phyloP scores from a whole-genome alignment of 2,797 vertebrate genomes.

The Mormyrops attenuatus region DNA sequence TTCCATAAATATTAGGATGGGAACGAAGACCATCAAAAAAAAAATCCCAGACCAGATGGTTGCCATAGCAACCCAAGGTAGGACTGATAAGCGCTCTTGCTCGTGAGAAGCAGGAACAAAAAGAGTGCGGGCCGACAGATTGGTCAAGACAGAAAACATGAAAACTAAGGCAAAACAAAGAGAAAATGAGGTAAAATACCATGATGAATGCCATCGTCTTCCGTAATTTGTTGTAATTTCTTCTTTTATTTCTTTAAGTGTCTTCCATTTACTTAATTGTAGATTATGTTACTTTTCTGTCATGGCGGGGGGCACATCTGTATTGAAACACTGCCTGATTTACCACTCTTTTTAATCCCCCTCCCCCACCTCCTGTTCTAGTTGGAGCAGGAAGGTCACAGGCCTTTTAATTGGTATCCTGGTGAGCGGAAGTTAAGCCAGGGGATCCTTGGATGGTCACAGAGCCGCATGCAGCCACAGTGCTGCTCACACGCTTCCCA shows the following conservation, averaged over 20 bases:
- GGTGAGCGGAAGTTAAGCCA: background rate
- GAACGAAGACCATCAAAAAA: conserved; percentile 30
- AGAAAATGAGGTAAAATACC: background rate
- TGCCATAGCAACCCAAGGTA: conserved; percentile 59
- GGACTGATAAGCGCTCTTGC: conserved; percentile 59
- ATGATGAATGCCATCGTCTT: background rate
- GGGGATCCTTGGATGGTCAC: background rate
- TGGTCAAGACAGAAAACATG: conserved; percentile 25
- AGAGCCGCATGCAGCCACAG: background rate
- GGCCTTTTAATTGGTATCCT: conserved; percentile 1
- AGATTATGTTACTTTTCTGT: background rate
- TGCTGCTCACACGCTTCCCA: background rate
- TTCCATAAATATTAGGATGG: conserved; percentile 54
- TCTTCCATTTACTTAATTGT: background rate
- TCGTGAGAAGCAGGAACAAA: conserved; percentile 29
- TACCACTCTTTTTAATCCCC: background rate
- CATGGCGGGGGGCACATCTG: background rate
- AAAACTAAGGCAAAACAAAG: background rate
- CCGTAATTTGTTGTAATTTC: background rate
- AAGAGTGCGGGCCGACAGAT: conserved; percentile 36
- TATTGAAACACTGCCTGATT: background rate
- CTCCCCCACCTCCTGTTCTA: background rate
- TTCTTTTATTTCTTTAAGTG: background rate
- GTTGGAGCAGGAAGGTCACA: background rate
- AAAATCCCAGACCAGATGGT: conserved; percentile 41